Evolutionary conservation across 2,113 vertebrate species (phyloP).

Genomic region (Thermophis baileyi): DNA sequence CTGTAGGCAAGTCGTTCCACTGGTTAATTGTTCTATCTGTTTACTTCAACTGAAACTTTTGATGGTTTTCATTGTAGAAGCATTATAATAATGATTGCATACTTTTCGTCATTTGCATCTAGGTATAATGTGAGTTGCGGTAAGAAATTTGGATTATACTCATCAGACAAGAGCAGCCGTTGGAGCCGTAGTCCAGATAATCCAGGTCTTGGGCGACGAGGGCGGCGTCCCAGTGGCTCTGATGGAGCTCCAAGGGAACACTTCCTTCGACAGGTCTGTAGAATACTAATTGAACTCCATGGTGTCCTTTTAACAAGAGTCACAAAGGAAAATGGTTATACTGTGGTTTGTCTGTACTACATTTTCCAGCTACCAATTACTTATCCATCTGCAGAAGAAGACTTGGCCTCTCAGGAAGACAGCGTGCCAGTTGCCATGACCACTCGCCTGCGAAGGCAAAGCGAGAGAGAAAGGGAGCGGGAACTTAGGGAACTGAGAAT

Average conservation of each 20-base stretch:
- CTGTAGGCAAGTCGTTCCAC: too few species aligned
- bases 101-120: conserved; percentile 29
- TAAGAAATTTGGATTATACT: conserved; percentile 79
- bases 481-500: conserved; percentile 76
- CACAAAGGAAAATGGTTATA: conserved; percentile 63
- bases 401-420: conserved; percentile 74
- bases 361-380: conserved; percentile 78
- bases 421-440: conserved; percentile 80
- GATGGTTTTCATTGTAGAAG: conserved; percentile 18
- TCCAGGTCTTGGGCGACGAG: conserved; percentile 77
- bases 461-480: conserved; percentile 73
- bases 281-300: conserved; percentile 63
- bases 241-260: conserved; percentile 78
- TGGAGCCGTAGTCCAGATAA: conserved; percentile 81
- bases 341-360: conserved; percentile 71
- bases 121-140: conserved; percentile 91
- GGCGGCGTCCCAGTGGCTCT: conserved; percentile 79
- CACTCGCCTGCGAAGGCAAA: conserved; percentile 81
- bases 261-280: conserved; percentile 86
- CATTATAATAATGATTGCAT: neutral
- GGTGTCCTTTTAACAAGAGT: conserved; percentile 54
- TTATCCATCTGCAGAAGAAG: conserved; percentile 78
- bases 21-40: too few species aligned
- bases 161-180: conserved; percentile 71
- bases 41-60: neutral